Evolutionary conservation across 2,797 vertebrate genomes (phyloP), one percentile per base, ranked within the genome.

Genomic region (Brotula barbata): DNA sequence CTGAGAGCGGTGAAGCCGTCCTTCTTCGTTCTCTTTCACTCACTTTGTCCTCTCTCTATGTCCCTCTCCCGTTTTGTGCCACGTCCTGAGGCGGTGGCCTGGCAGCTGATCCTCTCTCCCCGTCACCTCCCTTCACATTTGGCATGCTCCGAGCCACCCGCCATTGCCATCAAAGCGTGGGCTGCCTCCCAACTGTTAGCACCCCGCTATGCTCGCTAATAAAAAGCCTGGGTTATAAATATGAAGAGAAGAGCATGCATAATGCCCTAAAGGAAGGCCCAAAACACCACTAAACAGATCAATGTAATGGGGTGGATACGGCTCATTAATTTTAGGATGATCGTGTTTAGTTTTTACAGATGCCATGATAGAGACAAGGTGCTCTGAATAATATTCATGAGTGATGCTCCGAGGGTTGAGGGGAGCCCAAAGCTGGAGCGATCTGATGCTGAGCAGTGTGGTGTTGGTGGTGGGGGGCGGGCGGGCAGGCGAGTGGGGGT

Each of bases 191-290:
- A 74, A 87, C 88, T 88, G 85, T 86, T 88, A 85, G 83, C 78
- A 53, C 85, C 88, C 88, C 71, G 76, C 85, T 58, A 84, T 25
- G 78, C 37, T 64, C 3, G 68, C 85, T 89, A 88, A 87, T 89
- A 89, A 89, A 87, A 88, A 85, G 82, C 80, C 78, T 50, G 79
- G 80, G 85, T 85, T 87, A 88, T 89, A 88, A 88, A 89, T 88
- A 88, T 88, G 88, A 89, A 83, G 59, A 82, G 81, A 87, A 66
- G 78, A 84, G 78, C 85, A 76, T 82, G 84, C 77, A 77, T 79
- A 85, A 84, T 83, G 79, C 83, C 86, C 86, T 80, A 54, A 82
- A 85, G 88, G 83, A 87, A 72, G 73, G 74, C 85, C 84, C 87
- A 81, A 86, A 88, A 85, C 87, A 80, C 84, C 82, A 64, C 85